A percentile compares a stretch with the other conserved stretches of the same genome.
These are phyloP conservation scores for Castor canadensis DNA, from an alignment of 2,113 vertebrate genomes.

Conservation along the genomic window DNA sequence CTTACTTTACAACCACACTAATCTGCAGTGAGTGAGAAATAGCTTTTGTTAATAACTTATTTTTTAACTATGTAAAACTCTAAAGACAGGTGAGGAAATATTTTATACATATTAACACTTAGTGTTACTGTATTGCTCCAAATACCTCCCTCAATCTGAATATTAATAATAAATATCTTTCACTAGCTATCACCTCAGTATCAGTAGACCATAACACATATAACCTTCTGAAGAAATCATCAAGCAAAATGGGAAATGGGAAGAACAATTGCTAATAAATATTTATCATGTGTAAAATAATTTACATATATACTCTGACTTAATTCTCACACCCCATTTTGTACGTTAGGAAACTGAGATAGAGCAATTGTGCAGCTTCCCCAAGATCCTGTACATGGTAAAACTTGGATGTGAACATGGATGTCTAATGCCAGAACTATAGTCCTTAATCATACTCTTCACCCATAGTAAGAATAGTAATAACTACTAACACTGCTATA, in stretches of 20 bases:
- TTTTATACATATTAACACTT: neutral
- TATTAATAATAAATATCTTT: neutral
- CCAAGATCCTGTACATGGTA: neutral
- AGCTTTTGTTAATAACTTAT: conserved; percentile 29
- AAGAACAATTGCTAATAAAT: neutral
- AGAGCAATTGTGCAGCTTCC: neutral
- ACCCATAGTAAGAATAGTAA: neutral
- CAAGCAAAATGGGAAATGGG: neutral
- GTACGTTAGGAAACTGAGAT: conserved; percentile 22
- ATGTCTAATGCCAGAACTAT: neutral
- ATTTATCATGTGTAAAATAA: neutral
- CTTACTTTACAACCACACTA: neutral
- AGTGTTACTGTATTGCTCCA: conserved; percentile 10
- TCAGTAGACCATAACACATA: neutral
- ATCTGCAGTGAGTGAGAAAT: neutral
- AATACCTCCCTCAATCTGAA: neutral
- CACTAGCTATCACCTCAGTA: neutral
- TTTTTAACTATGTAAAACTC: neutral
- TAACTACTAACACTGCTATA: neutral
- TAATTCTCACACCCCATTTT: neutral
- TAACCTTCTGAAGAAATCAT: neutral
- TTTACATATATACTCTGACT: neutral
- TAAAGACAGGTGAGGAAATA: neutral
- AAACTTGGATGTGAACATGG: neutral
- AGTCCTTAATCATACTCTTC: neutral